A percentile compares a stretch with the other conserved stretches of the same genome.
phyloP scores from a whole-genome alignment of 64 coral and sea anemone genomes.

The Acropora tenuis region DNA sequence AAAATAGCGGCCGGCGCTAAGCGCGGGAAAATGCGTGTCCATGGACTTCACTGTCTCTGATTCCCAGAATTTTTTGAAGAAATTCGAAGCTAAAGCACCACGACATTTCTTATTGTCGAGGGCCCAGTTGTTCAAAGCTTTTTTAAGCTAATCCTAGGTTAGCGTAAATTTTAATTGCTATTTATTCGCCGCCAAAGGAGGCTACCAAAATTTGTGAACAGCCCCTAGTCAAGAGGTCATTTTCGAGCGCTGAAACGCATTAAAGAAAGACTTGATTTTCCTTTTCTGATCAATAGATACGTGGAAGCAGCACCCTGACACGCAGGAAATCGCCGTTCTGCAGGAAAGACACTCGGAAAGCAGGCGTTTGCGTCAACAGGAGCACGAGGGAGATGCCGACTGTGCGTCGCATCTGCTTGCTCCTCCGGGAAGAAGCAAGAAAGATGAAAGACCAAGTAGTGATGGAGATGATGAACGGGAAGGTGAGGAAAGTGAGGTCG shows the following conservation, averaged over 20 bases:
- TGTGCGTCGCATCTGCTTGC: neutral
- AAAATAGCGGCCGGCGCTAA: no score
- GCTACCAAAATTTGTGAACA: no score
- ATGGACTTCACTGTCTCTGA: no score
- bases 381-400: conserved; percentile 25
- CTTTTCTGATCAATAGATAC: conserved; percentile 6
- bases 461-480: conserved; percentile 43
- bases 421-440: neutral
- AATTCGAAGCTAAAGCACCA: no score
- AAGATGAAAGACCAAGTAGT: conserved; percentile 36
- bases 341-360: conserved; percentile 61
- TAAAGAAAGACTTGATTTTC: neutral
- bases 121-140: no score
- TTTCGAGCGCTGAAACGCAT: neutral
- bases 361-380: conserved; percentile 3
- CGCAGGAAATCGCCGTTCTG: conserved; percentile 22
- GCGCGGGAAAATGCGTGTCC: no score
- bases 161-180: no score
- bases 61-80: no score
- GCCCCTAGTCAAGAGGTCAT: no score
- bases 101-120: no score
- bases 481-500: conserved; percentile 44
- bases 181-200: no score
- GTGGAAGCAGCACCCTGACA: conserved; percentile 63
- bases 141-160: no score